Base-by-base conservation (phyloP, 2,113 vertebrate species). In the Tamias sibiricus region DNA sequence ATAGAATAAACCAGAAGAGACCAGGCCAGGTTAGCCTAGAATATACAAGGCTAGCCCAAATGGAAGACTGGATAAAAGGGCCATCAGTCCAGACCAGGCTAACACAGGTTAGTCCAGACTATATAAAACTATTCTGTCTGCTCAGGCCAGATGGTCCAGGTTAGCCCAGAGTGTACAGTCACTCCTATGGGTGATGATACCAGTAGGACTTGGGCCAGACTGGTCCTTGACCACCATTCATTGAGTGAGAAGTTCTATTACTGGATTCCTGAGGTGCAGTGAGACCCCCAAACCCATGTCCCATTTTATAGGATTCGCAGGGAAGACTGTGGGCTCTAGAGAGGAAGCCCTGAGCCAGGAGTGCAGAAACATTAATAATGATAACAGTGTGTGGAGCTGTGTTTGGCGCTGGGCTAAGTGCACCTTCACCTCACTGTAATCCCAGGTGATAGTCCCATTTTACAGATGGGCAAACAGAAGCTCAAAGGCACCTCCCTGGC, bases 181-280 rank as follows among this genome's bases (percentile, higher is more conserved):
- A 82, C 24, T 20, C 4, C 24, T 14, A 19, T 42, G 40, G 24
- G 59, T 62, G 24, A 62, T 62, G 26, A 26, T 8, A 62, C 8
- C 59, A 62, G 59, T 62, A 19, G 24, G 35, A 69, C 54, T 30
- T 32, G 30, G 72, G 19, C 17, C 88, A 87, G 82, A n/a, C 71
- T 22, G 24, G 81, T 54, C 75, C 59, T 68, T 28, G 4, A 66
- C 37, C 59, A 81, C 2, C 54, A 57, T 24, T 40, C 47, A 40
- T 16, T 0, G 0, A 49, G 32, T 40, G n/a, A 72, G 17, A 47
- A 20, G 8, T 68, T 85, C 37, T 49, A 28, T 0, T 2, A 17
- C n/a, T n/a, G 14, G 59, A 37, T 42, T 49, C 26, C 19, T 19
- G 35, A 88, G 69, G 42, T 20, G 10, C 8, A 1, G 11, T 26